A percentile compares a stretch with the other conserved stretches of the same genome.
These are phyloP conservation scores for Oscheius myriophilus DNA, from an alignment of 2,888 invertebrate genomes.

Conservation along the genomic window DNA sequence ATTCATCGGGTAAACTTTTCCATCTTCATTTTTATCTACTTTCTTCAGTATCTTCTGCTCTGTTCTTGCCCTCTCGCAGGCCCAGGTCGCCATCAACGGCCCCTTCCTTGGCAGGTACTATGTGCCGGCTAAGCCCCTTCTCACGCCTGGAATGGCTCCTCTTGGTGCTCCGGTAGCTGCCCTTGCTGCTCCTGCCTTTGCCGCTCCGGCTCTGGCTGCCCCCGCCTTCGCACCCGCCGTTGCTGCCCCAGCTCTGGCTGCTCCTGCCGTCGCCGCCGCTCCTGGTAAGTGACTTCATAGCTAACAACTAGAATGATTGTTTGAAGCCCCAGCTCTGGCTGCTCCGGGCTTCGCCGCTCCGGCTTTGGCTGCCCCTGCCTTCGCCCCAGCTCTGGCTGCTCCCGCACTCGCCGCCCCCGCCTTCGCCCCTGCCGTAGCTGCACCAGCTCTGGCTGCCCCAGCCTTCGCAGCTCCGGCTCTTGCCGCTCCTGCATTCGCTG, in stretches of 20 bases:
- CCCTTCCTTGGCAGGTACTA: slow-evolving; percentile 56
- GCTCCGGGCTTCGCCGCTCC: slow-evolving; percentile 17
- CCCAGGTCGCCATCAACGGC: slow-evolving; percentile 49
- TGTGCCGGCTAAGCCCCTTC: slow-evolving; percentile 50
- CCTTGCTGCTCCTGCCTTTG: slow-evolving; percentile 32
- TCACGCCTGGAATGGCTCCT: slow-evolving; percentile 42
- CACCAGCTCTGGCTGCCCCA: slow-evolving; percentile 22
- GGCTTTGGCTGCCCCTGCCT: neutral
- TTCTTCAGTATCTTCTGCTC: slow-evolving; percentile 20
- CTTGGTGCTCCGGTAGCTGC: slow-evolving; percentile 24
- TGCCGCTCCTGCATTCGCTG: slow-evolving; percentile 7
- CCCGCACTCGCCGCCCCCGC: slow-evolving; percentile 23
- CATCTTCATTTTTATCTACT: neutral
- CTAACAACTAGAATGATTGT: neutral
- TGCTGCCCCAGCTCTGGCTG: slow-evolving; percentile 18
- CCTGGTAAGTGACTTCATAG: neutral
- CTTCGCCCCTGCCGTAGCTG: slow-evolving; percentile 32
- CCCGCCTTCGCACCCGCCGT: slow-evolving; percentile 41
- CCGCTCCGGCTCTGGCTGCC: slow-evolving; percentile 30
- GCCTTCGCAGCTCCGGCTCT: slow-evolving; percentile 23
- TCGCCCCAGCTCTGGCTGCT: slow-evolving; percentile 7
- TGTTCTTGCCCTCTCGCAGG: slow-evolving; percentile 26
- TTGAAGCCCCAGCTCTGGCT: neutral
- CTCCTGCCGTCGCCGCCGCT: slow-evolving; percentile 4
- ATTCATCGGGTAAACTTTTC: slow-evolving; percentile 3